Evolutionary conservation across 92 coral and sea anemone species (phyloP), one percentile per base, ranked within the genome.

Genomic region (Hydrozoanthus gracilis): DNA sequence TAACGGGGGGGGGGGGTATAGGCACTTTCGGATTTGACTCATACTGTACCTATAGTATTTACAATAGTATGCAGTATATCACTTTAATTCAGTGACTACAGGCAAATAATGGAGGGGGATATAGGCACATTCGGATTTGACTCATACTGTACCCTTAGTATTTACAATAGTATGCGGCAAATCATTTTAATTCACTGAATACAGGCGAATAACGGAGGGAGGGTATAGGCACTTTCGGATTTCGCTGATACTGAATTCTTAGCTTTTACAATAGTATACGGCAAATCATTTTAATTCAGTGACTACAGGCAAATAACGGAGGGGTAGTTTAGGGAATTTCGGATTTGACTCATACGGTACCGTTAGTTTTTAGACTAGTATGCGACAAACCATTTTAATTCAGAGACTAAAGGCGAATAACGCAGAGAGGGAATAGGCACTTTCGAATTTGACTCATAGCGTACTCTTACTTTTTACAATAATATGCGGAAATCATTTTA

Each of bases 351-450:
- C 65, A 58, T 58, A 58, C 65, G 65, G 65, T 58, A 58, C 65
- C 65, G 65, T 58, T 58, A 58, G 65, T 58, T 58, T 58, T 58
- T 58, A 58, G 65, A 58, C 65, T 58, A 58, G 65, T 58, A 58
- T 58, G 65, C 65, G 65, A 58, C 65, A 58, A 58, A 58, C 65
- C 65, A 58, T 58, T 58, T 58, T 58, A 58, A 27, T 27, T 27
- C 35, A 27, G 35, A 27, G 35, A 27, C 35, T 27, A 27, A 27
- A 27, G 35, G 35, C 12, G 65, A 58, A 58, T 58, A 58, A 58
- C 65, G 65, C 65, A 58, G 65, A 58, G 65, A 58, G 65, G 65
- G 65, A 58, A 58, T 58, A 58, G 65, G 65, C 65, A 58, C 65
- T 58, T 58, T 58, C 65, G 65, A 58, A 58, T 58, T 58, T 58